Evolutionary conservation across 2,113 vertebrate genomes (phyloP), one percentile per base, ranked within the genome.

Genomic region (Seriola quinqueradiata): DNA sequence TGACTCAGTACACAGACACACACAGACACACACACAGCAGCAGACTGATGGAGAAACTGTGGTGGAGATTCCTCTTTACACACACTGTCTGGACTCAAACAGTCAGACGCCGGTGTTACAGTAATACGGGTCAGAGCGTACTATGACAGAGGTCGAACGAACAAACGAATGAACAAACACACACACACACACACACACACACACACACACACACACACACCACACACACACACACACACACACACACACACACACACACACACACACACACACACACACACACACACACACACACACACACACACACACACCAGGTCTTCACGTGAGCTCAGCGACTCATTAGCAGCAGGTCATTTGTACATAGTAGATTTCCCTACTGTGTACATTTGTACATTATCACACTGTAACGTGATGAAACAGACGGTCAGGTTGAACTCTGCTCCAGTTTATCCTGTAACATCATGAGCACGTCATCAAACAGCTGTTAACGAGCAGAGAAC

Each of bases 21-120:
- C 17, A 50, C 48, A 50, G 17, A 50, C 48, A 19, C 48, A 50
- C 48, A 50, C 48, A 50, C 40, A 42, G 38, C 40, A 52, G 40
- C 64, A 46, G 40, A 66, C 40, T 17, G 13, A 21, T 77, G 75
- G 28, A n/a, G 54, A 59, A 42, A 59, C 55, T 8, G 23, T 4
- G 65, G 23, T 4, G 65, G 54, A 46, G 19, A 23, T 59, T 68
- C 54, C 54, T 36, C 50, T 58, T 59, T 44, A 67, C 57, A 52
- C 76, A 69, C 25, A 69, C 65, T 46, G 75, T 77, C 65, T 77
- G 75, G 40, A 55, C 57, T 63, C 36, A 61, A 50, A 32, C 57
- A 13, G 1, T 44, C 48, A 46, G 44, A 48, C 7, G 13, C 5
- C 8, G 2, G 40, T 79, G 55, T 58, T 79, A 71, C 68, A 57